A percentile compares a stretch with the other conserved stretches of the same genome.
Conservation (phyloP, 2,888 invertebrate genomes). For the Liodrosophila aerea region DNA sequence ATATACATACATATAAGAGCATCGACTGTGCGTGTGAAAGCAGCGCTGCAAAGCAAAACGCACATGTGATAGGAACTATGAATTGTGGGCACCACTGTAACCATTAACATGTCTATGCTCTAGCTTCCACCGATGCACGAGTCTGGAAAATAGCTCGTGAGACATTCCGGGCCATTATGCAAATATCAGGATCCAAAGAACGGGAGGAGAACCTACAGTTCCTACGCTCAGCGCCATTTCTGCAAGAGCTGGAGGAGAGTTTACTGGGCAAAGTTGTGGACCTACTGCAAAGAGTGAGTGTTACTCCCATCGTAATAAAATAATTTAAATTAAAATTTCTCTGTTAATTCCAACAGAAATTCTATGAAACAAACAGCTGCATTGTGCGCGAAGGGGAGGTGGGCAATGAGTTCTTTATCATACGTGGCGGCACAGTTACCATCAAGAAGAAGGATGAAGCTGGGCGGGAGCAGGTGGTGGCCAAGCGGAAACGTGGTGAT, state of each 20-base stretch:
- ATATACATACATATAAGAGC: too few species aligned
- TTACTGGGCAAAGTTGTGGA: conserved; percentile 92
- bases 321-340: background rate
- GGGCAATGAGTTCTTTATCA: conserved; percentile 95
- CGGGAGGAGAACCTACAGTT: conserved; percentile 93
- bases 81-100: too few species aligned
- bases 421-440: conserved; percentile 91
- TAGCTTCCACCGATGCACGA: conserved; percentile 89
- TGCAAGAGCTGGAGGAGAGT: conserved; percentile 88
- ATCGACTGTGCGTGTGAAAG: too few species aligned
- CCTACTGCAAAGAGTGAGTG: conserved; percentile 90
- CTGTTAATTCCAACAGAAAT: conserved; percentile 85
- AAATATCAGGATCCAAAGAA: conserved; percentile 91
- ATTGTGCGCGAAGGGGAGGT: conserved; percentile 93
- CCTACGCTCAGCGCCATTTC: conserved; percentile 90
- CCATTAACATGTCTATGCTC: too few species aligned
- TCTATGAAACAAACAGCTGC: conserved; percentile 89
- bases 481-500: conserved; percentile 88
- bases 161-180: conserved; percentile 95
- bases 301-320: background rate
- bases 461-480: conserved; percentile 86
- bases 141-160: conserved; percentile 94
- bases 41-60: too few species aligned
- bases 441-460: conserved; percentile 87
- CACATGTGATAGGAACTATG: too few species aligned